Conservation (phyloP, 2,113 vertebrate species). For the Tenebrosternarchus preto region DNA sequence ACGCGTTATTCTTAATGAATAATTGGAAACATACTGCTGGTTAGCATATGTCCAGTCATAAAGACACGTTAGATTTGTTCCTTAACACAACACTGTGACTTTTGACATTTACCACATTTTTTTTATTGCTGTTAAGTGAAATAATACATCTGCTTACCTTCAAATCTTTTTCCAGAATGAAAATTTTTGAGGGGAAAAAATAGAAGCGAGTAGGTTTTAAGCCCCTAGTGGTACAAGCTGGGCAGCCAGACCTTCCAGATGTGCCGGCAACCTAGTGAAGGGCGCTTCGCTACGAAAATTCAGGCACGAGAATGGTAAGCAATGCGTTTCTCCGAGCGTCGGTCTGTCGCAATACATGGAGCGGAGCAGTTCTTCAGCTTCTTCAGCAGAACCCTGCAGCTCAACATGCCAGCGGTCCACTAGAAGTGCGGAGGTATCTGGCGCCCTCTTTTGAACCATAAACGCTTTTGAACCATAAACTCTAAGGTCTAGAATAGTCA, state of each 20-base stretch:
- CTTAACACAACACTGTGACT: background rate
- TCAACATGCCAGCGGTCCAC: background rate
- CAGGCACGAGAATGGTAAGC: background rate
- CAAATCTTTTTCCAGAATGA: background rate
- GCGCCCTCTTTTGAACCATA: slow-evolving; percentile 18
- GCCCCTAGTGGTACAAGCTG: background rate
- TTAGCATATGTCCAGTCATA: no score
- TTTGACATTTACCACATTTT: background rate
- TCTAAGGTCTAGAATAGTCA: no score
- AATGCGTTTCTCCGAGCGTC: no score
- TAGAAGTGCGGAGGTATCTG: background rate
- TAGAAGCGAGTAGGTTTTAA: no score
- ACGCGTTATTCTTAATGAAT: background rate
- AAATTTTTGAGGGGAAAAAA: no score
- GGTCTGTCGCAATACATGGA: no score
- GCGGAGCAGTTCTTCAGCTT: background rate
- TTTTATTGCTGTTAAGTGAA: background rate
- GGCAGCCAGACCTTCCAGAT: background rate
- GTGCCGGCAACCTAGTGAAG: background rate
- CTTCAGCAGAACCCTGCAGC: background rate
- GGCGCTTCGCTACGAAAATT: background rate
- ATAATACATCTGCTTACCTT: background rate
- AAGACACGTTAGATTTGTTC: no score
- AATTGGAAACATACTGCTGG: background rate
- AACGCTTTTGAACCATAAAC: no score